Evolutionary conservation across 1,140 invertebrate genomes (phyloP), one percentile per base, ranked within the genome.

Genomic region (Brachionus paranguensis): DNA sequence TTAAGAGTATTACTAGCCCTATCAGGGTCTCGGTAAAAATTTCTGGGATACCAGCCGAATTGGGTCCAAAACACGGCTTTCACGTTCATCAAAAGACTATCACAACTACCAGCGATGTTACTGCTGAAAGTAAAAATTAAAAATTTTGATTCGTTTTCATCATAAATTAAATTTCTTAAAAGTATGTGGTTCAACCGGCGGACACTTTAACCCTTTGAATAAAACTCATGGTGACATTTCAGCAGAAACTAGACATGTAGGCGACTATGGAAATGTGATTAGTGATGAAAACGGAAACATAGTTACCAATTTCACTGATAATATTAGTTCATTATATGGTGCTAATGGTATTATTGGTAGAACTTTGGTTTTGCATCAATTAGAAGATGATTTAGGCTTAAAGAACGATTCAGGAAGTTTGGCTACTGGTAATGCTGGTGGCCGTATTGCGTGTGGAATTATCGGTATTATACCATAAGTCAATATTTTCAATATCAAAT

Each of bases 361-460:
- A 68, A 86, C 87, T 7, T 65, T 88, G 17, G 88, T 89, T 45
- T 81, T 95, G 12, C 97, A 99, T 89, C 96, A 93, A 84, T 95
- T 96, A 89, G 92, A 93, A 60, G 97, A 99, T 91, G 97, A 99
- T 90, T 91, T 99, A 65, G 97, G 96, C 6, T 83, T 87, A 47
- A 90, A 90, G 83, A 95, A 95, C 1, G 94, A 98, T 87, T 95
- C 97, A 87, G 91, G 96, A 65, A 97, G 96, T 89, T 94, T 94
- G 90, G 94, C 94, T 11, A 99, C 97, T 76, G 97, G 97, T 37
- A 99, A 99, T 90, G 96, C 97, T 86, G 97, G 97, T 5, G 95
- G 93, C 78, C 93, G 97, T 86, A 91, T 96, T 85, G 96, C 95
- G 20, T 99, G 97, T 89, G 97, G 97, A 83, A 94, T 99, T 17